Conservation (phyloP, 2,113 vertebrate species). For the Conger conger region DNA sequence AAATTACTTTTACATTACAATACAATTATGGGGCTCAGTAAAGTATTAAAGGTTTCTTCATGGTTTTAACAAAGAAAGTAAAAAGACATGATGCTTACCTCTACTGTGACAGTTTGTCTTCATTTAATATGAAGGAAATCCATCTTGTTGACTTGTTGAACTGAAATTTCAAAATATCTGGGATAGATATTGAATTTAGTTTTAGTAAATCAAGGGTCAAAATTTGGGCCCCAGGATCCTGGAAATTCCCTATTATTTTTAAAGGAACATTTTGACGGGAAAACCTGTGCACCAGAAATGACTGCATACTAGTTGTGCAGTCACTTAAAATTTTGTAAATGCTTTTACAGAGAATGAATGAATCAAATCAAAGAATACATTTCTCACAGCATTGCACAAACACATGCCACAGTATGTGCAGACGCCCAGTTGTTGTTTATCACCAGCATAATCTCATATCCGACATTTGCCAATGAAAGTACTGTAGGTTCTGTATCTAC, state of each 20-base stretch:
- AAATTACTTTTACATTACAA: background rate
- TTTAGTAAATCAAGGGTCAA: conserved; percentile 14
- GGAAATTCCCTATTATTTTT: no score
- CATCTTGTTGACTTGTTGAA: conserved; percentile 23
- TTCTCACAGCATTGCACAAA: no score
- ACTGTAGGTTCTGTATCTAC: no score
- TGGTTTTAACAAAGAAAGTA: background rate
- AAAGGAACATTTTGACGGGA: no score
- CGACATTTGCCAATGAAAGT: no score
- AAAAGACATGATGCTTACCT: conserved; percentile 1
- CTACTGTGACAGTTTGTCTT: conserved; percentile 8
- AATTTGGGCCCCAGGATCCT: background rate
- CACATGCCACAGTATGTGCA: background rate
- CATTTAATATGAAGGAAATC: conserved; percentile 23
- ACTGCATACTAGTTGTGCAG: background rate
- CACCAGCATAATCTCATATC: no score
- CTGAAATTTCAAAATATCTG: conserved; percentile 28
- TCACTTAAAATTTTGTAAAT: background rate
- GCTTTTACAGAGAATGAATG: background rate
- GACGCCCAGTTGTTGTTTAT: background rate
- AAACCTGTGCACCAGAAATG: no score
- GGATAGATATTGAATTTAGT: background rate
- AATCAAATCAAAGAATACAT: background rate
- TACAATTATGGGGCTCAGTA: background rate
- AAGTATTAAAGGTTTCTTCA: background rate